Evolutionary conservation across 2,113 vertebrate species (phyloP), one percentile per base, ranked within the genome.

Genomic region (Herpailurus yagouaroundi): DNA sequence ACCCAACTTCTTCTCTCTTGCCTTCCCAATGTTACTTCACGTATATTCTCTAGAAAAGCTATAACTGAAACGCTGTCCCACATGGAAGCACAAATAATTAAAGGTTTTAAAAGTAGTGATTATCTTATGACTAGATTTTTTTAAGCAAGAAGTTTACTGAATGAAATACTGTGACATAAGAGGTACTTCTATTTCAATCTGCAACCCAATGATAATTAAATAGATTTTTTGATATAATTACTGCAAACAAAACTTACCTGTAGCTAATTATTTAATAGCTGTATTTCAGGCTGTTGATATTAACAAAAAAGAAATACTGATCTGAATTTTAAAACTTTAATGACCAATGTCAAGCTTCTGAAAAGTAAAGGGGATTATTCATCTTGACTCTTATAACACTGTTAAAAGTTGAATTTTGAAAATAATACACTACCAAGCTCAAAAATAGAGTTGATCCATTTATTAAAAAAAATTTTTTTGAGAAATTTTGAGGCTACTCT

Each of bases 341-440:
- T 73, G 57, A 38, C 29, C 89, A 27, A 74, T 63, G n/a, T 33
- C 74, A 90, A 27, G 55, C 76, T 91, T 82, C 41, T 84, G 23
- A 97, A 41, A 88, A 91, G 84, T 87, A 86, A 92, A 23, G 85
- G n/a, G 2, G 5, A 92, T n/a, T 31, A 83, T 92, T 74, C 14
- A 25, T 66, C 36, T 60, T n/a, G 19, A 94, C 91, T 77, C 77
- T 5, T 60, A 45, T 69, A 50, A 91, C 11, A 27, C 5, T 57
- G 76, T 52, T 52, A 79, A 74, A 74, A 71, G 14, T 33, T 85
- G 50, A 33, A 89, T 50, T 74, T 76, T 64, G 7, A 69, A 92
- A 94, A 45, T 45, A 93, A 71, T n/a, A 52, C 0, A 77, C 77
- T 57, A 16, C 82, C 4, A 52, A 68, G 18, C 64, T 36, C 33